Conservation (phyloP, 2,888 invertebrate genomes). For the Mycalesis mineus region DNA sequence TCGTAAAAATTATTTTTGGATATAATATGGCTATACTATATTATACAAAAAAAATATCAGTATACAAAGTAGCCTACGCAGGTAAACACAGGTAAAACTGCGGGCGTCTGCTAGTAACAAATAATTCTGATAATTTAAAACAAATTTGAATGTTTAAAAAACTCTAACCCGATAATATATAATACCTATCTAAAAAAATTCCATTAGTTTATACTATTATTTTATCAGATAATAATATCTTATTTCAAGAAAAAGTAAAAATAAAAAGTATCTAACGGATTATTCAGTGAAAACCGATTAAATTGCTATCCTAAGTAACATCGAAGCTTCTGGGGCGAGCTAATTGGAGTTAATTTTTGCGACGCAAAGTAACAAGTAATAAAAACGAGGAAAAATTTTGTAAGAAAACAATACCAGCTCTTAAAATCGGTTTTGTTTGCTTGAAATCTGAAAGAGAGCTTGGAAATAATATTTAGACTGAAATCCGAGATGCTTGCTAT, state of each 20-base stretch:
- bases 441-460: too few species aligned
- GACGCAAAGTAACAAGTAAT: neutral
- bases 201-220: neutral
- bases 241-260: neutral
- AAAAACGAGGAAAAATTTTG: neutral
- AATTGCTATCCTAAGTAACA: neutral
- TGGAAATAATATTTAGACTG: too few species aligned
- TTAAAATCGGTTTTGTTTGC: neutral
- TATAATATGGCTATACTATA: too few species aligned
- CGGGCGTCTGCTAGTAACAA: too few species aligned
- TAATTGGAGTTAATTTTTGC: constrained; percentile 3
- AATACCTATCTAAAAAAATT: neutral
- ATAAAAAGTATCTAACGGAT: neutral
- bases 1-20: too few species aligned
- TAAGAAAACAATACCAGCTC: neutral
- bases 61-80: too few species aligned
- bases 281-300: neutral
- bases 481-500: too few species aligned
- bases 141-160: too few species aligned
- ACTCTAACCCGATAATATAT: neutral
- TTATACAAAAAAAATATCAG: too few species aligned
- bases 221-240: neutral
- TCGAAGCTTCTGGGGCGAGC: neutral
- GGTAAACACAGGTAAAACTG: too few species aligned
- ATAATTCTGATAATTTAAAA: too few species aligned